These are phyloP conservation scores for Tretioscincus oriximinensis DNA, from an alignment of 2,113 vertebrate species.

Conservation along the genomic window DNA sequence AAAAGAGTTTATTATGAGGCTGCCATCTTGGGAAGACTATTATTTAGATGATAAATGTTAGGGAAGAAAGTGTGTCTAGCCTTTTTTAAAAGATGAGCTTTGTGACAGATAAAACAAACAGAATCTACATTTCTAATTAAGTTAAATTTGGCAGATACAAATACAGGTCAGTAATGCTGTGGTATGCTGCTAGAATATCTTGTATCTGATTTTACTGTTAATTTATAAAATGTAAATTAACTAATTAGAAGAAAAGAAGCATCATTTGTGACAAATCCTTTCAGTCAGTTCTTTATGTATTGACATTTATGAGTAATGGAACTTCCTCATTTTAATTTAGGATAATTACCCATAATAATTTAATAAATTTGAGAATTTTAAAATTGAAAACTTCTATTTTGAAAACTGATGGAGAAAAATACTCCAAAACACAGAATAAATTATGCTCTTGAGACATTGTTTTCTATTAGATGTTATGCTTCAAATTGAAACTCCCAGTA, in stretches of 20 bases:
- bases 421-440: conserved; percentile 23
- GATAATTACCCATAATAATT: conserved; percentile 52
- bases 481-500: neutral
- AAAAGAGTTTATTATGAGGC: conserved; percentile 98
- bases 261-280: conserved; percentile 76
- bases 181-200: conserved; percentile 71
- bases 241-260: conserved; percentile 79
- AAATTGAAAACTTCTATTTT: conserved; percentile 36
- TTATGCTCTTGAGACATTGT: neutral
- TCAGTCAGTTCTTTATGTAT: conserved; percentile 68
- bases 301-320: conserved; percentile 73
- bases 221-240: conserved; percentile 85
- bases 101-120: conserved; percentile 87
- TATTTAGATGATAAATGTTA: conserved; percentile 98
- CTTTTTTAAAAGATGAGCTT: conserved; percentile 82
- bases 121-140: conserved; percentile 87
- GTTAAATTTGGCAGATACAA: conserved; percentile 84
- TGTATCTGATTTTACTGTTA: conserved; percentile 77
- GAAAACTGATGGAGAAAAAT: conserved; percentile 13
- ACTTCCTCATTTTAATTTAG: conserved; percentile 69
- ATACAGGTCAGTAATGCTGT: conserved; percentile 80
- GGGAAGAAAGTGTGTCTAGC: conserved; percentile 74
- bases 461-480: neutral
- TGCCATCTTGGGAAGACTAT: conserved; percentile 97
- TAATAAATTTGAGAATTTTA: conserved; percentile 39